These are phyloP conservation scores for Etheostoma cragini DNA, from an alignment of 2,113 vertebrate genomes.

Conservation along the genomic window DNA sequence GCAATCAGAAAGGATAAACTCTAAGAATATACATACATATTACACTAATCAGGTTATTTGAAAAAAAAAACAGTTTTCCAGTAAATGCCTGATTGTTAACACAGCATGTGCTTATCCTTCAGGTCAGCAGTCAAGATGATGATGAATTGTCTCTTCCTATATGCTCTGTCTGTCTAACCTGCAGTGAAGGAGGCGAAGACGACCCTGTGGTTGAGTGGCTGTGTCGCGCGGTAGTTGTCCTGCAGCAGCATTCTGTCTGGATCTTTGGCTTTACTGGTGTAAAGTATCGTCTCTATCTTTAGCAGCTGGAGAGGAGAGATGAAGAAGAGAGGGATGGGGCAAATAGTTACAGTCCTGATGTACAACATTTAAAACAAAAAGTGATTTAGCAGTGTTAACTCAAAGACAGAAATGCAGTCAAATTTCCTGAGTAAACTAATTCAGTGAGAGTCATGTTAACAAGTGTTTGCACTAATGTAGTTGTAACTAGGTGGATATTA, in stretches of 20 bases:
- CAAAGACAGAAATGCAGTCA: not conserved
- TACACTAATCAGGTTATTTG: not conserved
- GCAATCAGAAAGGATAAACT: not conserved
- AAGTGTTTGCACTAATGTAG: no score
- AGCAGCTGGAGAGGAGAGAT: slow-evolving; percentile 70
- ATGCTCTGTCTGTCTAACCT: slow-evolving; percentile 63
- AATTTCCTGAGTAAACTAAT: not conserved
- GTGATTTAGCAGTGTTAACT: not conserved
- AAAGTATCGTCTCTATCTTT: slow-evolving; percentile 81
- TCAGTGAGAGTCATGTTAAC: not conserved
- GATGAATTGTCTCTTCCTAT: not conserved
- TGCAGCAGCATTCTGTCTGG: slow-evolving; percentile 71
- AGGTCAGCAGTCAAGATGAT: not conserved
- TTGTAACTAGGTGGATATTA: not conserved
- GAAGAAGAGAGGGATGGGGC: not conserved
- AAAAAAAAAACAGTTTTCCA: not conserved
- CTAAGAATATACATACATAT: not conserved
- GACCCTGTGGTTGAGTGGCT: slow-evolving; percentile 81
- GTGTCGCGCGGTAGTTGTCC: slow-evolving; percentile 81
- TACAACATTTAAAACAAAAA: not conserved
- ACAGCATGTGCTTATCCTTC: not conserved
- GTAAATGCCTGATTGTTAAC: not conserved
- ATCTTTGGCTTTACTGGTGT: slow-evolving; percentile 69
- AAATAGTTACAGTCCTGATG: not conserved
- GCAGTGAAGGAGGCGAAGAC: slow-evolving; percentile 80